Evolutionary conservation across 2,113 vertebrate genomes (phyloP), one percentile per base, ranked within the genome.

Genomic region (Alexandromys fortis): DNA sequence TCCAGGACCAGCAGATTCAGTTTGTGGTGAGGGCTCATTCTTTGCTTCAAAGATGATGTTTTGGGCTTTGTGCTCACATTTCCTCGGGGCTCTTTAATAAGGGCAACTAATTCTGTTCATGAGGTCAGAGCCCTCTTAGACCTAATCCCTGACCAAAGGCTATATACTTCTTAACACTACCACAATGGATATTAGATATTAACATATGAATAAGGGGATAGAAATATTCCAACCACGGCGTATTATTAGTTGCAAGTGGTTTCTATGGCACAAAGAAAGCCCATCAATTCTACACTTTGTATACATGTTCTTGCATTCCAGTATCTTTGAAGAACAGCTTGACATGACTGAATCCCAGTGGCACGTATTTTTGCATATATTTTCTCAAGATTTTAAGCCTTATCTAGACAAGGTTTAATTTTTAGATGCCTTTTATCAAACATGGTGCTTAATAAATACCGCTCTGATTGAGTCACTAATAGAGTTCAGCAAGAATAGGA

Each of bases 351-450:
- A 68, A 65, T 67, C 28, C 61, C 61, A 67, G 42, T 68, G 67
- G 42, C 17, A 67, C 5, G 22, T 35, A 14, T 33, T 68, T 94
- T 35, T 61, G n/a, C 87, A 76, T 79, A 52, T 85, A 81, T 89
- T 94, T 93, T 77, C 10, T 81, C 45, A 76, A 70, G 45, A 79
- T 92, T 85, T 77, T 63, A 92, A 89, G 35, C 58, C 30, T 72
- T 68, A 93, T 90, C 49, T 24, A 77, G 67, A 13, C 17, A 49
- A 65, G 11, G 35, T 83, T 87, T 92, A 68, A 81, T 45, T 93
- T 67, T 94, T 85, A 91, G 19, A 88, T 45, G 5, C 70, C 52
- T 95, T 91, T 97, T 92, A 90, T 91, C 42, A 94, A 95, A 19
- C 63, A 77, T 45, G 73, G 2, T 65, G 26, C 79, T 90, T 94